A percentile compares a stretch with the other conserved stretches of the same genome.
Evolutionary conservation across 2,113 vertebrate genomes (phyloP).

Genomic region (Forbesichthys papilliferus): DNA sequence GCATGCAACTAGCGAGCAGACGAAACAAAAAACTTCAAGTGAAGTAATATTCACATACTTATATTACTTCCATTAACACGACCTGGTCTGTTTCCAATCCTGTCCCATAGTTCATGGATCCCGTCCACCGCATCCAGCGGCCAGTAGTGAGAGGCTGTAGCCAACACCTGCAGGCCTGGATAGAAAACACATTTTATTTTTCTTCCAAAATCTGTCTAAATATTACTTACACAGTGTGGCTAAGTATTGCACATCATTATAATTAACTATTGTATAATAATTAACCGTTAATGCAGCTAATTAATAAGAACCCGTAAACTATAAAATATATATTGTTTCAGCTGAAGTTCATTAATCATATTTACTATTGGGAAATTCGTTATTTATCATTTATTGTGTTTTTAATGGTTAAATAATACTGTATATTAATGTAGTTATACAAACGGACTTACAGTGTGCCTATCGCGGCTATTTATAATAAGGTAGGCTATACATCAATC

Average conservation of each 20-base stretch:
- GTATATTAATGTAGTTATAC: neutral
- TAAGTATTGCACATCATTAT: conserved; percentile 8
- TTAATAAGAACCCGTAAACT: conserved; percentile 18
- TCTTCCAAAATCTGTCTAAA: conserved; percentile 22
- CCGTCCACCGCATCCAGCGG: conserved; percentile 88
- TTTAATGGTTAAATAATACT: neutral
- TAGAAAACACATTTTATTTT: conserved; percentile 38
- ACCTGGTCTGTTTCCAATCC: conserved; percentile 83
- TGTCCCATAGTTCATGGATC: conserved; percentile 85
- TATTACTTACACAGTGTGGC: conserved; percentile 6
- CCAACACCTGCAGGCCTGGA: conserved; percentile 87
- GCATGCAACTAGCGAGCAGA: conserved; percentile 31
- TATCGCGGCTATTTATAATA: neutral
- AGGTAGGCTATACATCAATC: neutral
- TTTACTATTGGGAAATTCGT: no score
- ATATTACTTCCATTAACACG: conserved; percentile 72
- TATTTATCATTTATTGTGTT: no score
- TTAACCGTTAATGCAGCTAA: conserved; percentile 28
- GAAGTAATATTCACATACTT: conserved; percentile 65
- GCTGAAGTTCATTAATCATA: neutral
- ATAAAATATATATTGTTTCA: conserved; percentile 16
- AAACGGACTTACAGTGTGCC: neutral
- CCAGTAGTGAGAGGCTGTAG: conserved; percentile 93
- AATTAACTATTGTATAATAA: conserved; percentile 30
- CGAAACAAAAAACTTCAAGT: conserved; percentile 22